Base-by-base conservation (phyloP, 92 coral and sea anemone species). In the Zoanthus sansibaricus region DNA sequence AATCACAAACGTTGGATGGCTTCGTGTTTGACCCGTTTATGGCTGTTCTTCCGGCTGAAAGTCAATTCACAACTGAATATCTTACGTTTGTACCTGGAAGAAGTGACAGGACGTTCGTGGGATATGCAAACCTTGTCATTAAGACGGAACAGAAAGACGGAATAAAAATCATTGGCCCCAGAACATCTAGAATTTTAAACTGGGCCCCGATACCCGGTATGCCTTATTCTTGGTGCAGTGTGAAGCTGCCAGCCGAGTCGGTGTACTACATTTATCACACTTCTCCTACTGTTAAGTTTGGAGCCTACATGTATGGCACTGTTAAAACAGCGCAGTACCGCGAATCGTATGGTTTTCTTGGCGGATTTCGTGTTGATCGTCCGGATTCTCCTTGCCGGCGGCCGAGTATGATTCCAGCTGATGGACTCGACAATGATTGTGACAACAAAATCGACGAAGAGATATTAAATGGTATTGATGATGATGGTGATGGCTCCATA, bases 401-500 rank as follows among this genome's bases (percentile, higher is more conserved):
- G 87, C 78, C 92, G 71, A 8, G 9, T n/a, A 91, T 78, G 72
- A 55, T 10, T 2, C 96, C 98, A 0, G 98, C 91, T 0, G 98
- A 96, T 71, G 91, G 92, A 11, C 84, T 91, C 31, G 98, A 96
- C 73, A 96, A 96, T 56, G 98, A 96, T 45, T 96, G 98, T 56
- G 98, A 96, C 75, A 93, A 93, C 15, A 54, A 45, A 45, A 94
- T 93, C 45, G 98, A 96, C 78, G 98, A 96, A 79, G 98, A 96
- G 79, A 75, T 91, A 59, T 86, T 61, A 61, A 93, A 96, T 79
- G 91, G 73, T 9, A 79, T 86, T 1, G 98, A 96, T 75, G 98
- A 96, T 88, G 98, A 96, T 51, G 86, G 87, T 0, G 98, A 96
- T 77, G 98, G 96, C 59, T 18, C 64, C 7, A 85, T 94, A 21